A percentile compares a stretch with the other conserved stretches of the same genome.
These are phyloP conservation scores for Lycia hirtaria DNA, from an alignment of 2,888 invertebrate genomes.

Conservation along the genomic window DNA sequence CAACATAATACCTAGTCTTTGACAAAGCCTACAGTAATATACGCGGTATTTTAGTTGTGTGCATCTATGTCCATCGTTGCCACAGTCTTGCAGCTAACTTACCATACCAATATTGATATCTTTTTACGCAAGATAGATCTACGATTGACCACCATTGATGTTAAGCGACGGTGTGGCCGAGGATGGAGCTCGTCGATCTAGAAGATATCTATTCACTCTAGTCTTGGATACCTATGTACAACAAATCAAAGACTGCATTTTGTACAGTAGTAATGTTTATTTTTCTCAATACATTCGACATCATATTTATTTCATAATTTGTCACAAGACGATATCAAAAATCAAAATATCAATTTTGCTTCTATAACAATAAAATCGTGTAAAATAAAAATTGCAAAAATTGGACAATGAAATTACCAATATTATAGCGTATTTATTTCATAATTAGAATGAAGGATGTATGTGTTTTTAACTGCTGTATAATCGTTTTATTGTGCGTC, in stretches of 20 bases:
- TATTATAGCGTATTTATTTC: conserved; percentile 15
- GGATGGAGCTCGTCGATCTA: too few species aligned
- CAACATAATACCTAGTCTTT: too few species aligned
- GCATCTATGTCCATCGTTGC: too few species aligned
- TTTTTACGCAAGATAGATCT: too few species aligned
- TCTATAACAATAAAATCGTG: conserved; percentile 11
- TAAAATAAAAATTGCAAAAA: conserved; percentile 15
- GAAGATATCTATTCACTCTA: too few species aligned
- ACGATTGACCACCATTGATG: too few species aligned
- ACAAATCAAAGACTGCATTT: conserved; percentile 24
- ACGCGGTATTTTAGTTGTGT: too few species aligned
- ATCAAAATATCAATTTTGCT: conserved; percentile 16
- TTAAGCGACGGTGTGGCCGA: too few species aligned
- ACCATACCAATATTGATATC: background rate
- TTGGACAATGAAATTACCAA: conserved; percentile 14
- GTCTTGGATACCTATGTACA: background rate
- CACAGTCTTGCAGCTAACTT: too few species aligned
- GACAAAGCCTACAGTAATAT: too few species aligned
- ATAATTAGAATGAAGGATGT: background rate
- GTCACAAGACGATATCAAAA: conserved; percentile 23
- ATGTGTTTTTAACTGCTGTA: conserved; percentile 8
- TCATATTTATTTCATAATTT: conserved; percentile 44
- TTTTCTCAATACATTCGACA: conserved; percentile 70
- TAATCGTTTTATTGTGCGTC: conserved; percentile 33
- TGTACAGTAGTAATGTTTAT: conserved; percentile 59